A percentile compares a stretch with the other conserved stretches of the same genome.
Evolutionary conservation across 1,140 invertebrate species (phyloP).

Genomic region (Halotydeus destructor): DNA sequence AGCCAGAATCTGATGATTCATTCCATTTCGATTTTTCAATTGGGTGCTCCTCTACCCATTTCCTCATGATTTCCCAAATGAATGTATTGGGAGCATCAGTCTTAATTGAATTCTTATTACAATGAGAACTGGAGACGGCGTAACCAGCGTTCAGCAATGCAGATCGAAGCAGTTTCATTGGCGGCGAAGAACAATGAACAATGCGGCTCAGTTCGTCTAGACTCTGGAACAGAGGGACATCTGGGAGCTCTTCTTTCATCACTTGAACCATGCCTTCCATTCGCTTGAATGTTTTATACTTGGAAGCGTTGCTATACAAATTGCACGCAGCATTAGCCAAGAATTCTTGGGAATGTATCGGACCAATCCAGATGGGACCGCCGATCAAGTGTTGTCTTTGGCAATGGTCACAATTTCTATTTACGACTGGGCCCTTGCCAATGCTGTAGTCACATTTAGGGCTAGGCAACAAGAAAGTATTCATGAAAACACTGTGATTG

Average conservation of each 20-base stretch:
- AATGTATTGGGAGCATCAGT: conserved; percentile 67
- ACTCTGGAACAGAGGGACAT: conserved; percentile 69
- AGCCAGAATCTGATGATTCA: conserved; percentile 11
- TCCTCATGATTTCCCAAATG: conserved; percentile 79
- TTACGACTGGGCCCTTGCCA: conserved; percentile 40
- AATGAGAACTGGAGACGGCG: conserved; percentile 75
- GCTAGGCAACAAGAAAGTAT: too few species aligned
- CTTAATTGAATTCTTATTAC: conserved; percentile 66
- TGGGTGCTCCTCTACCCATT: conserved; percentile 37
- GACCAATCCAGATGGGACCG: conserved; percentile 79
- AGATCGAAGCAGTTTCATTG: conserved; percentile 46
- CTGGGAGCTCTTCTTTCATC: conserved; percentile 43
- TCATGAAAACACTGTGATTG: background rate
- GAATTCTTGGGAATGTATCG: conserved; percentile 58
- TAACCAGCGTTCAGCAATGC: conserved; percentile 83
- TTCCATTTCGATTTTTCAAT: conserved; percentile 20
- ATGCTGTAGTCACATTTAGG: conserved; percentile 38
- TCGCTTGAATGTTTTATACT: conserved; percentile 40
- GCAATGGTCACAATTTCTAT: conserved; percentile 49
- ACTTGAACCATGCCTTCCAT: conserved; percentile 38
- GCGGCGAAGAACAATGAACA: conserved; percentile 32
- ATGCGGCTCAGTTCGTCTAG: conserved; percentile 38
- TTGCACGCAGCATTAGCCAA: conserved; percentile 26
- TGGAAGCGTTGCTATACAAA: background rate
- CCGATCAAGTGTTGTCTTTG: conserved; percentile 49